Evolutionary conservation across 2,888 invertebrate genomes (phyloP), one percentile per base, ranked within the genome.

Genomic region (Rhagium mordax): DNA sequence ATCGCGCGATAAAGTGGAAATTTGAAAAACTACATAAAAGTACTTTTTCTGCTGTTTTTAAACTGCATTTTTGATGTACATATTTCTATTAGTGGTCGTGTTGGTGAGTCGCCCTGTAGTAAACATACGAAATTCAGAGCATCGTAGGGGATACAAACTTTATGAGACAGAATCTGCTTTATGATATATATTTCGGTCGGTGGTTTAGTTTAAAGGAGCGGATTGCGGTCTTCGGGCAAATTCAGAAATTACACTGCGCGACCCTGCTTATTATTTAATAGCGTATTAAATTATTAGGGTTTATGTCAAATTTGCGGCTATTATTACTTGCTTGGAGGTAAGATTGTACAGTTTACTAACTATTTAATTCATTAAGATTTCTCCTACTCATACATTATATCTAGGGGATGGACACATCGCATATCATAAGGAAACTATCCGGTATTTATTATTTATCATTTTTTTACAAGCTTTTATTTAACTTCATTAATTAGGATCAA

Each of bases 201-300:
- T 57, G 49, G 65, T 65, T 71, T 65, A 60, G 59, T 71, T 64
- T 65, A 20, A 65, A 71, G 49, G 53, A 65, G 65, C 51, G 81
- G 79, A 81, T 77, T 80, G 79, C 76, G 78, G 77, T 74, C 51
- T 66, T 47, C 61, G 55, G 64, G 80, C 76, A 76, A 79, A 81
- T 78, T 81, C 79, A 79, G 79, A 81, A 82, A 83, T 83, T 82
- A 84, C 78, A 76, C 74, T 79, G 74, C 76, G 81, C 81, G 83
- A 84, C 84, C 83, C 84, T 81, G 79, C 79, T 85, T 79, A 84
- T 83, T 85, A 84, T 84, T 85, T 84, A 81, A 83, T 84, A 78
- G 81, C 80, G 80, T 82, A 81, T 82, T 81, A 81, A 81, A 82
- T 82, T 81, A 79, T 79, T 72, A 70, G 76, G 77, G 77, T 70